These are phyloP conservation scores for Coelopa frigida DNA, from an alignment of 1,140 invertebrate genomes.

Conservation along the genomic window DNA sequence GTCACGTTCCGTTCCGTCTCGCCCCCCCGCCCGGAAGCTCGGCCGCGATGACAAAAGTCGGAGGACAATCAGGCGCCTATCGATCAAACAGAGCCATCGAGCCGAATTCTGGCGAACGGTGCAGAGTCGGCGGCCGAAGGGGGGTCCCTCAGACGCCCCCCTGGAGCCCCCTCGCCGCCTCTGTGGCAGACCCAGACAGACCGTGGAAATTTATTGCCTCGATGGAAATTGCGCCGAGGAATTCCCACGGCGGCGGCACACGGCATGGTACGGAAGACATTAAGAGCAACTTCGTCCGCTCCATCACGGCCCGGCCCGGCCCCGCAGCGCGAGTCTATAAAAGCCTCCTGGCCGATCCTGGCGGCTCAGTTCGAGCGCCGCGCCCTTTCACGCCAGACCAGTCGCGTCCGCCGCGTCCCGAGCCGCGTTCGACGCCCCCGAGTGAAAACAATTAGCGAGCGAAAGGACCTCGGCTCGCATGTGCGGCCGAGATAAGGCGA, in stretches of 20 bases:
- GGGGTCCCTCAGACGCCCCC: slow-evolving; percentile 1
- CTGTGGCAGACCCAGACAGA: background rate
- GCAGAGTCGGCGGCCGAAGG: background rate
- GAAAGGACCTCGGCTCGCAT: no score
- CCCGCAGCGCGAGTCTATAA: slow-evolving; percentile 31
- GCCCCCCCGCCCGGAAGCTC: no score
- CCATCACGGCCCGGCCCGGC: background rate
- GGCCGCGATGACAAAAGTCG: background rate
- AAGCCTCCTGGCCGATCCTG: slow-evolving; percentile 16
- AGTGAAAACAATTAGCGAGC: no score
- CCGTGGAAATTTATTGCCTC: background rate
- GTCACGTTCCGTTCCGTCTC: no score
- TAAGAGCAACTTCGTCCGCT: slow-evolving; percentile 16
- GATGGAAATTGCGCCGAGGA: slow-evolving; percentile 8
- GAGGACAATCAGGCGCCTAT: background rate
- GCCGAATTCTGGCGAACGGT: slow-evolving; percentile 4
- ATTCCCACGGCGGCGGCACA: slow-evolving; percentile 1
- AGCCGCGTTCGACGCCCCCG: no score
- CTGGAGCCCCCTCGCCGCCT: background rate
- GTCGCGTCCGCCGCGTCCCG: no score
- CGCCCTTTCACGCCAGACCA: no score
- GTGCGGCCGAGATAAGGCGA: no score
- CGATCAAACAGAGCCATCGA: background rate
- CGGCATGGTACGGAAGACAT: slow-evolving; percentile 40
- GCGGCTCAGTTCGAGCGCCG: slow-evolving; percentile 1